phyloP scores from a whole-genome alignment of 2,797 vertebrate species.

The Ptychobarbus kaznakovi region DNA sequence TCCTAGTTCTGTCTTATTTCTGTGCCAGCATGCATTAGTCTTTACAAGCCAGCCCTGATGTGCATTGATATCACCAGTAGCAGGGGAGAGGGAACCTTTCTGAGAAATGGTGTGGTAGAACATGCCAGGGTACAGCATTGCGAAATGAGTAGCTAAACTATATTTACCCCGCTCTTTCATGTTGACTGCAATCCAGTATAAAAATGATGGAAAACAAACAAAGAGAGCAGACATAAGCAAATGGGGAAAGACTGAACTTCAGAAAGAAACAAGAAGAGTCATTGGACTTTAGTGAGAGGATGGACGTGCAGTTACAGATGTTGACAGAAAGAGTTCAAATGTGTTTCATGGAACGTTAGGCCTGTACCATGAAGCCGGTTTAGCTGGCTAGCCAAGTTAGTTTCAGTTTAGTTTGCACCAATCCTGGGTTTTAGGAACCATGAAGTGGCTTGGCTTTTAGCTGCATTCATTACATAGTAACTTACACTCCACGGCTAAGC shows the following conservation, averaged over 20 bases:
- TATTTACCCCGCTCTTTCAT: conserved; percentile 94
- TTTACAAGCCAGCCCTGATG: conserved; percentile 63
- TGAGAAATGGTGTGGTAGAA: conserved; percentile 67
- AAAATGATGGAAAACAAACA: conserved; percentile 84
- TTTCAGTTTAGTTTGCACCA: too few relatives aligned
- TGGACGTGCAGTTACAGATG: conserved; percentile 74
- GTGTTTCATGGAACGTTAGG: conserved; percentile 49
- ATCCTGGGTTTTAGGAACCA: too few relatives aligned
- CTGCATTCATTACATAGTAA: too few relatives aligned
- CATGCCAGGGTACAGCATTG: conserved; percentile 66
- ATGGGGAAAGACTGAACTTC: conserved; percentile 72
- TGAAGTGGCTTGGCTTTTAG: too few relatives aligned
- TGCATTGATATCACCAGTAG: conserved; percentile 58
- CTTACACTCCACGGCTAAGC: too few relatives aligned
- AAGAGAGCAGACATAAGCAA: conserved; percentile 78
- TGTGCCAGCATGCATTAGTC: conserved; percentile 75
- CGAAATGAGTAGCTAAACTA: conserved; percentile 72
- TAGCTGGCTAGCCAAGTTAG: too few relatives aligned
- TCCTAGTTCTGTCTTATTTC: conserved; percentile 52
- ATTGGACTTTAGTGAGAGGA: conserved; percentile 62
- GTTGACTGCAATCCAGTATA: conserved; percentile 89
- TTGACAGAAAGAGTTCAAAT: conserved; percentile 34
- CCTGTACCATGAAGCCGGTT: too few relatives aligned
- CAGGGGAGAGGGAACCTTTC: conserved; percentile 66
- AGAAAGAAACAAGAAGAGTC: conserved; percentile 65